Conservation (phyloP, 2,113 vertebrate genomes). For the Aldabrachelys gigantea region DNA sequence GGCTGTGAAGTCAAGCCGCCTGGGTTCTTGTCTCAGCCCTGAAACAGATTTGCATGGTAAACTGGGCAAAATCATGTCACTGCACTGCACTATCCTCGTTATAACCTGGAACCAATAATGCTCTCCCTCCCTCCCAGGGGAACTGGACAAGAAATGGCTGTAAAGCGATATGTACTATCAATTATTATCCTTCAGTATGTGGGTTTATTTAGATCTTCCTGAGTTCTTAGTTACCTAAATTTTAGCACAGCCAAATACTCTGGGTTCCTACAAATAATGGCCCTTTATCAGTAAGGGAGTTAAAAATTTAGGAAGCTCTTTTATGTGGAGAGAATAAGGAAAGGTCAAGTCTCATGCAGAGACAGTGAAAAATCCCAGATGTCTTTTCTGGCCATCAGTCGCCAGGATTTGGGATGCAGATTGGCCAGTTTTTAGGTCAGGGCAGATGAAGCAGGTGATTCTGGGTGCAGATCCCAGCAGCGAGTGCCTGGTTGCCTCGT, state of each 20-base stretch:
- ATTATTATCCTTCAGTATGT: background rate
- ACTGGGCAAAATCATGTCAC: background rate
- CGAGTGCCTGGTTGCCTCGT: slow-evolving; percentile 34
- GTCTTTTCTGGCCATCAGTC: background rate
- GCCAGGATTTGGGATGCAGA: background rate
- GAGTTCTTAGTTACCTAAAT: background rate
- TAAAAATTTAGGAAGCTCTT: background rate
- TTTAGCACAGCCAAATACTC: background rate
- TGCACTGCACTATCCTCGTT: background rate
- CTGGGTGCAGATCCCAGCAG: slow-evolving; percentile 8
- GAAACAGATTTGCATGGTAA: background rate
- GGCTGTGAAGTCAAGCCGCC: slow-evolving; percentile 41
- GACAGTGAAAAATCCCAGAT: background rate
- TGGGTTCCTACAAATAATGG: background rate
- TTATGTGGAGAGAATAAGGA: background rate
- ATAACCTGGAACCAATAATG: background rate
- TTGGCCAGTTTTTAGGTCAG: background rate
- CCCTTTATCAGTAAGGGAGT: background rate
- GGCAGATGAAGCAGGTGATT: background rate
- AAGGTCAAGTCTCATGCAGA: background rate
- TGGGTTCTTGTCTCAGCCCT: slow-evolving; percentile 26
- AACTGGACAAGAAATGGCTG: background rate
- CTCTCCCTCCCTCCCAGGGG: background rate
- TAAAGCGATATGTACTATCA: background rate
- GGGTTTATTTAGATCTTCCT: background rate